A percentile compares a stretch with the other conserved stretches of the same genome.
phyloP scores from a whole-genome alignment of 2,888 invertebrate genomes.

The Mimachlamys varia region DNA sequence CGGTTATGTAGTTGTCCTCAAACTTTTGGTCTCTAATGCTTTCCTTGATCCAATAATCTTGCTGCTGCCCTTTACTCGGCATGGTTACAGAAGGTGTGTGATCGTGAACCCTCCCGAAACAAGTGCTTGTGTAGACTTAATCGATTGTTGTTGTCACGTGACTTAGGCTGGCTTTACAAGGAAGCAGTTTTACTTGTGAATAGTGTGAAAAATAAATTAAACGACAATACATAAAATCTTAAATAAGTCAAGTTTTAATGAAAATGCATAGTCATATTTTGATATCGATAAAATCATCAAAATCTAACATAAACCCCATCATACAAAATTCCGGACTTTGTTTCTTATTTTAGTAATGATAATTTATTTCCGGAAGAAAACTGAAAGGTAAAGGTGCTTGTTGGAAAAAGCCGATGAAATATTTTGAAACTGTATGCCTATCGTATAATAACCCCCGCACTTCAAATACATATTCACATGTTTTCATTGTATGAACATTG shows the following conservation, averaged over 20 bases:
- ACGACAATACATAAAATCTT: not conserved
- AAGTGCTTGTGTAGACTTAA: not conserved
- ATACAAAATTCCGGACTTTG: too few relatives aligned
- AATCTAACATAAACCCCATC: too few relatives aligned
- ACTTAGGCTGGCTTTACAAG: not conserved
- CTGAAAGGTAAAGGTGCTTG: not conserved
- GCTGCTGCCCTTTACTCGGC: conserved; percentile 1
- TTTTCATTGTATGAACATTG: too few relatives aligned
- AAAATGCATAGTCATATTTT: not conserved
- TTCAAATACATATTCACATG: too few relatives aligned
- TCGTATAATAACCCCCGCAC: not conserved
- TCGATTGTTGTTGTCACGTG: conserved; percentile 24
- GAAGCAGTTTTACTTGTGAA: not conserved
- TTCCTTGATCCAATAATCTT: not conserved
- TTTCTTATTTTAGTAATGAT: not conserved
- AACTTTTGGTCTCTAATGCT: not conserved
- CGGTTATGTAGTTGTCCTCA: conserved; percentile 7
- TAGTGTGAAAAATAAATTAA: not conserved
- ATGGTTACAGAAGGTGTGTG: not conserved
- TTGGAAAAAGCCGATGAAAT: not conserved
- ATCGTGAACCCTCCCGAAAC: not conserved
- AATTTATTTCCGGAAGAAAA: conserved; percentile 12
- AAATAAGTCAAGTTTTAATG: not conserved
- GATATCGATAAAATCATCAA: not conserved
- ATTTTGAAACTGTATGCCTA: not conserved